These are phyloP conservation scores for Anadara kagoshimensis DNA, from an alignment of 1,140 invertebrate genomes.

Conservation along the genomic window DNA sequence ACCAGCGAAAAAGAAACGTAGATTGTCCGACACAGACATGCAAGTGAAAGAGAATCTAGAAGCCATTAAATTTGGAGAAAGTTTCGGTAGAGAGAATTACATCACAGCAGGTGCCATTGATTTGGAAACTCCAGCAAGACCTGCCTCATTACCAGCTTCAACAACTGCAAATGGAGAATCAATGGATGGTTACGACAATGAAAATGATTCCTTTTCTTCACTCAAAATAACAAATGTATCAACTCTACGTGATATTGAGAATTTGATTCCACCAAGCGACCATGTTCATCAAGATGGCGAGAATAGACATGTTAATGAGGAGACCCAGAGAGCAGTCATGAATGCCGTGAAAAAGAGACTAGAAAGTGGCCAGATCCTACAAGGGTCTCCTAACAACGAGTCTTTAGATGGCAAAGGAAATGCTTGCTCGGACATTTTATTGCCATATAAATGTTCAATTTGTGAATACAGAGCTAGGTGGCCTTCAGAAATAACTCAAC, in stretches of 20 bases:
- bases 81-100: conserved; percentile 28
- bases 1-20: conserved; percentile 46
- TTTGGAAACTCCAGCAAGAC: conserved; percentile 14
- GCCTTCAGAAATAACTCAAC: conserved; percentile 73
- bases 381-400: conserved; percentile 1
- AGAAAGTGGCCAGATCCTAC: conserved; percentile 18
- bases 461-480: conserved; percentile 73
- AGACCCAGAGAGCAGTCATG: conserved; percentile 44
- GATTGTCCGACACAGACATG: conserved; percentile 57
- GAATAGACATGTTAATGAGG: conserved; percentile 24
- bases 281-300: neutral
- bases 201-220: conserved; percentile 5
- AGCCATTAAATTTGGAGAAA: conserved; percentile 25
- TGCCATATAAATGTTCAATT: conserved; percentile 70
- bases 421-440: conserved; percentile 40
- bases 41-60: conserved; percentile 21
- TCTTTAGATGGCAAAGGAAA: conserved; percentile 12
- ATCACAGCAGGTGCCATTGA: conserved; percentile 29
- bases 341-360: conserved; percentile 49
- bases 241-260: conserved; percentile 37
- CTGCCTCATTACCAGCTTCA: conserved; percentile 6
- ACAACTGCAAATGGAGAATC: neutral
- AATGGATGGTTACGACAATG: neutral
- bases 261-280: conserved; percentile 36
- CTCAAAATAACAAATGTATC: conserved; percentile 11